phyloP scores from a whole-genome alignment of 2,797 vertebrate species.

The Anguilla obscura region DNA sequence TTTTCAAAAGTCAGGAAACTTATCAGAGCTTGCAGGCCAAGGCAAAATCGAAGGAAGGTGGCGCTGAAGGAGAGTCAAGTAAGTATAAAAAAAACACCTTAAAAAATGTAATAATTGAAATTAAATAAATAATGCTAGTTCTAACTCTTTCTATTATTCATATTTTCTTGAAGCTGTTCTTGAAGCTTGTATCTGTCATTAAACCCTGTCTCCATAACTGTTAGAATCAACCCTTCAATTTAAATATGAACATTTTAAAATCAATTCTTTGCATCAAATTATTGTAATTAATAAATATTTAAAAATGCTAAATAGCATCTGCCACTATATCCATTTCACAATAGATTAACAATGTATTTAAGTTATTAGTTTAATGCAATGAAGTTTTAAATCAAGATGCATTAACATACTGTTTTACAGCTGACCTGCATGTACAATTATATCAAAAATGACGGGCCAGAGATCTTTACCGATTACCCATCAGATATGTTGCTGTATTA shows the following conservation, averaged over 20 bases:
- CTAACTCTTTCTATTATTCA: neutral
- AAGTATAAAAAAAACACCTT: slow-evolving; percentile 1
- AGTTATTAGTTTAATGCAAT: neutral
- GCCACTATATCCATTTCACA: no score
- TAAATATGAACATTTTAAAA: no score
- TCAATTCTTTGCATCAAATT: no score
- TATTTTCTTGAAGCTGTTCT: neutral
- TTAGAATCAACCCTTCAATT: no score
- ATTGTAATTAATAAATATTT: no score
- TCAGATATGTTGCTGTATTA: slow-evolving; percentile 71
- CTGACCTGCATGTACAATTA: slow-evolving; percentile 74
- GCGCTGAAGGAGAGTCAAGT: slow-evolving; percentile 63
- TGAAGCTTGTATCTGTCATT: no score
- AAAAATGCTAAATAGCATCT: no score
- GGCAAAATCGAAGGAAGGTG: slow-evolving; percentile 52
- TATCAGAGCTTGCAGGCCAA: slow-evolving; percentile 54
- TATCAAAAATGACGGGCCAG: slow-evolving; percentile 45
- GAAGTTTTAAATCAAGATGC: neutral
- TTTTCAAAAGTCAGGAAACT: slow-evolving; percentile 35
- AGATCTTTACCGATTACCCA: slow-evolving; percentile 59
- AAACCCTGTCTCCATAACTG: no score
- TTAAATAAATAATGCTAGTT: neutral
- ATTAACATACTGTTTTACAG: slow-evolving; percentile 50
- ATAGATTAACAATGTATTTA: no score
- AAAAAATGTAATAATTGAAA: neutral